Evolutionary conservation across 2,888 invertebrate species (phyloP).

Genomic region (Leptinotarsa rubiginosa): DNA sequence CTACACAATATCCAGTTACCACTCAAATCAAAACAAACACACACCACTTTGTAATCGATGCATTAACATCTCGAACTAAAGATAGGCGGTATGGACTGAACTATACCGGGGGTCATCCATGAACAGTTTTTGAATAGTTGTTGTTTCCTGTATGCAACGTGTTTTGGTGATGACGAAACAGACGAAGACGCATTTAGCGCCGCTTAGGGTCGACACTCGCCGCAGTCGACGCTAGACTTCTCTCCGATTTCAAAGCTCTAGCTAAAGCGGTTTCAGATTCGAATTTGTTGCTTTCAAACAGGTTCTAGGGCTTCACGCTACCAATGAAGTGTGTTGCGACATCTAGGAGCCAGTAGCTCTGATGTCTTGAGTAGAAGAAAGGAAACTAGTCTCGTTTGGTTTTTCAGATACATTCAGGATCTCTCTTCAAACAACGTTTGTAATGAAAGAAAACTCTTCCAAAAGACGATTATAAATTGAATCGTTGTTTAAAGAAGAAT

Average conservation of each 20-base stretch:
- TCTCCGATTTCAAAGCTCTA: slow-evolving; percentile 50
- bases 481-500: too few species aligned
- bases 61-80: neutral
- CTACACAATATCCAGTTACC: slow-evolving; percentile 48
- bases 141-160: slow-evolving; percentile 37
- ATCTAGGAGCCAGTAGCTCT: neutral
- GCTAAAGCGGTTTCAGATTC: slow-evolving; percentile 51
- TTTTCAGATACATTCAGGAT: neutral
- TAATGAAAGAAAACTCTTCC: too few species aligned
- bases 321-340: neutral
- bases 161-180: slow-evolving; percentile 32
- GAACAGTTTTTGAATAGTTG: slow-evolving; percentile 1
- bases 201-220: slow-evolving; percentile 48
- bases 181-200: slow-evolving; percentile 46
- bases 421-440: too few species aligned
- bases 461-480: too few species aligned
- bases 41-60: slow-evolving; percentile 16
- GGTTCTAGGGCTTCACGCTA: slow-evolving; percentile 38
- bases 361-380: neutral
- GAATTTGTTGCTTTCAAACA: slow-evolving; percentile 53
- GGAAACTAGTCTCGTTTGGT: neutral
- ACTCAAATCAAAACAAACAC: slow-evolving; percentile 31
- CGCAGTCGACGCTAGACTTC: slow-evolving; percentile 46
- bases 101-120: slow-evolving; percentile 7
- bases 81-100: slow-evolving; percentile 4